Conservation (phyloP, 2,888 invertebrate genomes). For the Agriopis aurantiaria region DNA sequence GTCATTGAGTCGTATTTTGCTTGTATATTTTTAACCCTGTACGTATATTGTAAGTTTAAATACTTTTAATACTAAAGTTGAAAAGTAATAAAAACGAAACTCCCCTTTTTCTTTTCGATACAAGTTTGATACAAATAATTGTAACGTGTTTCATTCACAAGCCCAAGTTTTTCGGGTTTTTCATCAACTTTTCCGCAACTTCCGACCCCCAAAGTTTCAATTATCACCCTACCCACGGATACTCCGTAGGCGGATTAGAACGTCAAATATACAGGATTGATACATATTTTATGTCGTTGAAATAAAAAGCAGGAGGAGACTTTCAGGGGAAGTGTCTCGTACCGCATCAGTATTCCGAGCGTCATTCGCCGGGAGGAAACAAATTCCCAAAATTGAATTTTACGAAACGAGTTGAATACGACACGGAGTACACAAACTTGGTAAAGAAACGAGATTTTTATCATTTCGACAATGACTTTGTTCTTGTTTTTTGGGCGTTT, state of each 20-base stretch:
- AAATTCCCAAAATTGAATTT: conserved; percentile 87
- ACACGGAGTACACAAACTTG: conserved; percentile 81
- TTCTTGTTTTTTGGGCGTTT: conserved; percentile 41
- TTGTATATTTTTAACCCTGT: no score
- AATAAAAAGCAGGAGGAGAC: conserved; percentile 66
- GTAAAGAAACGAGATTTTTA: conserved; percentile 81
- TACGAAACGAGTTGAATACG: conserved; percentile 86
- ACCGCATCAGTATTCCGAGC: conserved; percentile 81
- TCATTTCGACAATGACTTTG: conserved; percentile 79
- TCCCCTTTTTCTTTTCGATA: background rate
- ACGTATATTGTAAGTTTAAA: no score
- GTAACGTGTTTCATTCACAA: conserved; percentile 11
- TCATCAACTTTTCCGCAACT: conserved; percentile 25
- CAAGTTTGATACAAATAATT: conserved; percentile 8
- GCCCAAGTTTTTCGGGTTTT: conserved; percentile 12
- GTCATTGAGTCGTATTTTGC: no score
- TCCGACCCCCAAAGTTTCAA: conserved; percentile 36
- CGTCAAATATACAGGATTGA: conserved; percentile 59
- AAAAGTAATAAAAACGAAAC: background rate
- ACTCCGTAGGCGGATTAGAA: conserved; percentile 51
- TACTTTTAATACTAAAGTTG: background rate
- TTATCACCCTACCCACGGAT: conserved; percentile 36
- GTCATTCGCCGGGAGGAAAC: conserved; percentile 81
- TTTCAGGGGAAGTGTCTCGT: conserved; percentile 62
- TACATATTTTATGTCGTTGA: conserved; percentile 69